Evolutionary conservation across 2,888 invertebrate species (phyloP).

Genomic region (Taphrorychus bicolor): DNA sequence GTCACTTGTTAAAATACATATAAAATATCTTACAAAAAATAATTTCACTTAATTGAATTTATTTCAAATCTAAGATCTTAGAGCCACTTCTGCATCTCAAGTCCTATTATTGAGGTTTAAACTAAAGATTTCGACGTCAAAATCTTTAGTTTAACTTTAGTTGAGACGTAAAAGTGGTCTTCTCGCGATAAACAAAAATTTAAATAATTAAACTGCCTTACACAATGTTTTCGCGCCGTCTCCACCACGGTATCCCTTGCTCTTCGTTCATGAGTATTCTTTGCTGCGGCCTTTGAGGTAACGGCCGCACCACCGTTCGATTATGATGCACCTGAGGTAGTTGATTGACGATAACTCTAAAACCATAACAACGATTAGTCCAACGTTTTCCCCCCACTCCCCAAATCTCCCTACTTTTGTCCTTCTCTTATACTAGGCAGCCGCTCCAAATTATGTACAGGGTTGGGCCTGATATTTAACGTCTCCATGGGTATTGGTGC

Average conservation of each 20-base stretch:
- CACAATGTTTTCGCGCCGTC: constrained; percentile 52
- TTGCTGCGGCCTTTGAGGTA: constrained; percentile 42
- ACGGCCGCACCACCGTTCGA: constrained; percentile 29
- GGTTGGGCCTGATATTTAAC: constrained; percentile 46
- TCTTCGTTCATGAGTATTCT: constrained; percentile 47
- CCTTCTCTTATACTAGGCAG: constrained; percentile 38
- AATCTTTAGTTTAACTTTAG: no score
- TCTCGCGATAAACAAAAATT: no score
- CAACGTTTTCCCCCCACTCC: no score
- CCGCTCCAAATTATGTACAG: constrained; percentile 38
- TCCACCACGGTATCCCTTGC: constrained; percentile 61
- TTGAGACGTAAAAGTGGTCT: no score
- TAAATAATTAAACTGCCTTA: not conserved
- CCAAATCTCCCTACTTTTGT: constrained; percentile 47
- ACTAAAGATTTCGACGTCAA: no score
- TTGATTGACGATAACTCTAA: constrained; percentile 33
- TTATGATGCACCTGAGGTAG: constrained; percentile 45
- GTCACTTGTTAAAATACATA: no score
- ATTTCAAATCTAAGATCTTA: no score
- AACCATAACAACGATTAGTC: constrained; percentile 17
- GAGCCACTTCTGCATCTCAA: no score
- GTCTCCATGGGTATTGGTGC: constrained; percentile 54
- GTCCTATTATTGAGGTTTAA: no score
- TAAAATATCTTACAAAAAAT: no score
- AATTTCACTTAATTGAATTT: no score